These are phyloP conservation scores for Didymodactylos carnosus DNA, from an alignment of 2,888 invertebrate genomes.

Conservation along the genomic window DNA sequence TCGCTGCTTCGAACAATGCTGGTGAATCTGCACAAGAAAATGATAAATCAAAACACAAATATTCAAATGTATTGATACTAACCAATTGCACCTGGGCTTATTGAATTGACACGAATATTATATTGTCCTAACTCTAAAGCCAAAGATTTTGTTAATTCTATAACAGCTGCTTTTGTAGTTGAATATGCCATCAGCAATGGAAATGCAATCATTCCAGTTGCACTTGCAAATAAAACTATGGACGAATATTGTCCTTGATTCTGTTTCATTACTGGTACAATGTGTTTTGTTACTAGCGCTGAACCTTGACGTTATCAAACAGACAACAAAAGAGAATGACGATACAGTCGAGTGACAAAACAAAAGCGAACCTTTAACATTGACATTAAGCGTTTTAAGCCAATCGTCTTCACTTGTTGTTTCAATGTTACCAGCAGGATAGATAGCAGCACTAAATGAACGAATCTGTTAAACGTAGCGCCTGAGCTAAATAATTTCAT, in stretches of 20 bases:
- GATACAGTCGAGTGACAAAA: too few species aligned
- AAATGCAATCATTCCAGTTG: neutral
- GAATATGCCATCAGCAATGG: neutral
- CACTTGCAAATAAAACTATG: neutral
- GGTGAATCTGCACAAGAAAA: too few species aligned
- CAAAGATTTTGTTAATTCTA: conserved; percentile 12
- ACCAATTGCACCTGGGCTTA: conserved; percentile 14
- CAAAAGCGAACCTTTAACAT: too few species aligned
- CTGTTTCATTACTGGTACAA: neutral
- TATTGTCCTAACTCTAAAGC: conserved; percentile 13
- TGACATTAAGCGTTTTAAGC: neutral
- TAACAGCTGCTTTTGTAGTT: conserved; percentile 15
- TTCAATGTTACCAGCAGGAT: neutral
- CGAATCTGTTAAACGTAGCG: too few species aligned
- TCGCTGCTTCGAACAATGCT: neutral
- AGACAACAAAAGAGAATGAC: too few species aligned
- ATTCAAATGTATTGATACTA: too few species aligned
- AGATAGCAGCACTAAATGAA: neutral
- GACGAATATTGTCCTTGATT: neutral
- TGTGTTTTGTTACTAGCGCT: neutral
- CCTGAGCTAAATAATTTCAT: too few species aligned
- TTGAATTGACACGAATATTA: conserved; percentile 15
- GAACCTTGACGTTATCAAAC: too few species aligned
- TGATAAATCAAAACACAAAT: too few species aligned
- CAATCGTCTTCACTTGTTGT: neutral